Evolutionary conservation across 2,888 invertebrate species (phyloP).

Genomic region (Neoascia interrupta): DNA sequence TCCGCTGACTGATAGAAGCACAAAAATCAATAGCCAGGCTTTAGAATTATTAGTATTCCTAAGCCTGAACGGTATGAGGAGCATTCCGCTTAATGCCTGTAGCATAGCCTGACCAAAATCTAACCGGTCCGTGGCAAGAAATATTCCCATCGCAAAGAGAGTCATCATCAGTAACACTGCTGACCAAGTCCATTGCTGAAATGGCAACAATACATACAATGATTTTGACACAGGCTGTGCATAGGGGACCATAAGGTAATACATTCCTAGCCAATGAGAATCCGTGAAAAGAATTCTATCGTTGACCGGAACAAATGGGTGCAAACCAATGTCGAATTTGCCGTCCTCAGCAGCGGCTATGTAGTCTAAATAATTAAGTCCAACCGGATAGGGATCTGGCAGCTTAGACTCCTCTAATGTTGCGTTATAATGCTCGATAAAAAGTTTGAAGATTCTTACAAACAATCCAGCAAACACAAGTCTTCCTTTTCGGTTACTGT

Average conservation of each 20-base stretch:
- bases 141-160: background rate
- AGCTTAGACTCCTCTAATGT: background rate
- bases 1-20: slow-evolving; percentile 71
- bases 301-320: background rate
- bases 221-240: background rate
- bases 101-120: background rate
- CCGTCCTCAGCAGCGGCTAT: background rate
- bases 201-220: background rate
- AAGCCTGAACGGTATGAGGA: background rate
- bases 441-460: background rate
- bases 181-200: background rate
- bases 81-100: background rate
- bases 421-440: background rate
- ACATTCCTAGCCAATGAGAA: background rate
- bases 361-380: background rate
- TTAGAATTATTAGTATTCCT: too few species aligned
- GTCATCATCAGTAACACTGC: background rate
- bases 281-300: background rate
- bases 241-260: background rate
- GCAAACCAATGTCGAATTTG: background rate
- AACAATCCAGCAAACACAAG: background rate
- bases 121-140: background rate
- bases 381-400: background rate
- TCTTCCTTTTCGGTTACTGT: background rate
- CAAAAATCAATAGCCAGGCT: slow-evolving; percentile 9